Conservation (phyloP, 2,888 invertebrate genomes). For the Tipula lateralis region DNA sequence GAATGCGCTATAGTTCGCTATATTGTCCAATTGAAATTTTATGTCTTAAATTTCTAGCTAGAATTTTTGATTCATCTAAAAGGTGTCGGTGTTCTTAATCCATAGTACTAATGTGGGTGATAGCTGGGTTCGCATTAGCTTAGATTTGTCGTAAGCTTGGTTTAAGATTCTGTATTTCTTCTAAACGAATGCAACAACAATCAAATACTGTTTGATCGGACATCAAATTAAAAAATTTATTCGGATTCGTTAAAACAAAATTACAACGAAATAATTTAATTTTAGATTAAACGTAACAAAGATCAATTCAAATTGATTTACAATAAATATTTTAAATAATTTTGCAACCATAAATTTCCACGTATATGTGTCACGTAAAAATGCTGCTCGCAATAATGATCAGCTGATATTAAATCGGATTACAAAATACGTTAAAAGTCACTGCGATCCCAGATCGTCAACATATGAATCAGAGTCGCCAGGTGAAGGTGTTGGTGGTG, state of each 20-base stretch:
- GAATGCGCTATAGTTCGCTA: too few relatives aligned
- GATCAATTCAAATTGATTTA: background rate
- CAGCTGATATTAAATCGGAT: slow-evolving; percentile 28
- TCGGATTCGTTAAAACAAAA: background rate
- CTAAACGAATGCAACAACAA: too few relatives aligned
- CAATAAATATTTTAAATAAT: background rate
- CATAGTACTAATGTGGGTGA: too few relatives aligned
- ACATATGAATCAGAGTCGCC: background rate
- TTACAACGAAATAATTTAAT: background rate
- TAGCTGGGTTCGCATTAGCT: too few relatives aligned
- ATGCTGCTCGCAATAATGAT: slow-evolving; percentile 20
- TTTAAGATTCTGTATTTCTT: too few relatives aligned
- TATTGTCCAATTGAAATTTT: too few relatives aligned
- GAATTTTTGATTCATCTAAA: too few relatives aligned
- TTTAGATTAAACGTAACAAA: background rate
- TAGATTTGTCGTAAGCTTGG: too few relatives aligned
- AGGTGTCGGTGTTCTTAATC: too few relatives aligned
- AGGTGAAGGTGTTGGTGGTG: background rate
- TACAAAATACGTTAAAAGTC: background rate
- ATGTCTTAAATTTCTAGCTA: too few relatives aligned
- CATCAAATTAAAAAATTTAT: background rate
- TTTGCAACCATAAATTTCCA: slow-evolving; percentile 25
- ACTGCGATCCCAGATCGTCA: background rate
- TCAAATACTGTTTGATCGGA: too few relatives aligned
- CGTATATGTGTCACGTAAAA: slow-evolving; percentile 4